Percentiles rank a stretch among this genome's conserved stretches.
These are phyloP conservation scores for Syrmaticus mikado DNA, from an alignment of 2,113 vertebrate species.

Conservation along the genomic window DNA sequence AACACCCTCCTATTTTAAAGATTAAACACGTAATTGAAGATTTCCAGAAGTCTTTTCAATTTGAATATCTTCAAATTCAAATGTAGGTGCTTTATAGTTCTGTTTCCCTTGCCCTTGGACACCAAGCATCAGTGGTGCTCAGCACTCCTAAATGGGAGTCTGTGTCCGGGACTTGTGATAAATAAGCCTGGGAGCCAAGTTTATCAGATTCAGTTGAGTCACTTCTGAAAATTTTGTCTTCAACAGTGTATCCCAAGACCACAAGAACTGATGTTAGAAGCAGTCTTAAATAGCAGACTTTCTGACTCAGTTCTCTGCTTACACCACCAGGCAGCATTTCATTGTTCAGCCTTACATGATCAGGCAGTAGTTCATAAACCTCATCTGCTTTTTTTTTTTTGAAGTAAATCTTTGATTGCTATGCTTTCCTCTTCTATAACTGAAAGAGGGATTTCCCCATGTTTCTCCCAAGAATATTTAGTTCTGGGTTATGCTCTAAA, in stretches of 20 bases:
- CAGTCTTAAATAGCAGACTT: constrained; percentile 1
- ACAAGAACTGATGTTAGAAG: neutral
- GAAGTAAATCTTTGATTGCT: neutral
- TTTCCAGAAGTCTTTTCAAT: neutral
- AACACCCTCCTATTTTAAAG: neutral
- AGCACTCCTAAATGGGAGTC: neutral
- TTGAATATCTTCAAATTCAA: neutral
- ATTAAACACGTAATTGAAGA: neutral
- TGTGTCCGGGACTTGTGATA: neutral
- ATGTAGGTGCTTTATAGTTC: neutral
- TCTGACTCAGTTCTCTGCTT: constrained; percentile 17
- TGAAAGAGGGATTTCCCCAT: constrained; percentile 37
- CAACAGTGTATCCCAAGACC: neutral
- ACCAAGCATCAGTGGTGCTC: neutral
- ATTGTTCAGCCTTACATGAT: neutral
- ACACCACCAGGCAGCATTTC: neutral
- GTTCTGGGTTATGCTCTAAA: neutral
- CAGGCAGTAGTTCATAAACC: neutral
- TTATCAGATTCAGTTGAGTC: neutral
- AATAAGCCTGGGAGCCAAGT: neutral
- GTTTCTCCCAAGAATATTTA: neutral
- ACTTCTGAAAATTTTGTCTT: neutral
- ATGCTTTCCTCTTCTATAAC: neutral
- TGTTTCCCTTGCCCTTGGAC: neutral
- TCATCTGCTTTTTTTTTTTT: neutral